phyloP scores from a whole-genome alignment of 2,888 invertebrate species.

The Conus canariensis region DNA sequence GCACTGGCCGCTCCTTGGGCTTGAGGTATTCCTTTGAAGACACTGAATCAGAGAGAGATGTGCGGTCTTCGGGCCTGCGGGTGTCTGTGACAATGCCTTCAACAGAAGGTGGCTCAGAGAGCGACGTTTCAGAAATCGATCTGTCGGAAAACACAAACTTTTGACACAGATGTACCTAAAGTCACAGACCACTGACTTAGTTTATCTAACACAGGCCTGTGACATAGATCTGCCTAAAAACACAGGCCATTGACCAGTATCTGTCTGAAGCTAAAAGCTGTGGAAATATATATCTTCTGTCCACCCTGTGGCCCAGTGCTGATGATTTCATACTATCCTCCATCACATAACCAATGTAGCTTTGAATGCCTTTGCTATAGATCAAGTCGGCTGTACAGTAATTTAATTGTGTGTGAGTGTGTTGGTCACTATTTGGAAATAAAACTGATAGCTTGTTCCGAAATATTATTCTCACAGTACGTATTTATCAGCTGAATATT shows the following conservation, averaged over 20 bases:
- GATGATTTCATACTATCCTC: too few relatives aligned
- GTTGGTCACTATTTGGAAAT: too few relatives aligned
- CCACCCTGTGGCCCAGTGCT: too few relatives aligned
- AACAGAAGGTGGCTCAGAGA: slow-evolving; percentile 60
- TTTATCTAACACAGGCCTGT: background rate
- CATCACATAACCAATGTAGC: too few relatives aligned
- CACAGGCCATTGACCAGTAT: background rate
- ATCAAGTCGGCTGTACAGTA: too few relatives aligned
- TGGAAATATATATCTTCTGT: background rate
- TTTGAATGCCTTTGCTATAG: too few relatives aligned
- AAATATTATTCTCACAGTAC: too few relatives aligned
- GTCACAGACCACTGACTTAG: background rate
- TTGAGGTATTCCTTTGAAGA: slow-evolving; percentile 63
- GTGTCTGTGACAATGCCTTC: slow-evolving; percentile 72
- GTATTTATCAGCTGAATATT: too few relatives aligned
- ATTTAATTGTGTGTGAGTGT: too few relatives aligned
- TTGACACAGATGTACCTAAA: background rate
- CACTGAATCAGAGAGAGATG: slow-evolving; percentile 51
- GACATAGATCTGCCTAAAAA: slow-evolving; percentile 61
- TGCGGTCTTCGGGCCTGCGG: slow-evolving; percentile 45
- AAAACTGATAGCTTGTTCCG: too few relatives aligned
- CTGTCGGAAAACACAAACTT: slow-evolving; percentile 49
- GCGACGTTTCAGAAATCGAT: slow-evolving; percentile 66
- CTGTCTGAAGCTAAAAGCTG: background rate
- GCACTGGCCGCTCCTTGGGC: slow-evolving; percentile 59